Base-by-base conservation (phyloP, 1,140 invertebrate genomes). In the Dufourea novaeangliae region DNA sequence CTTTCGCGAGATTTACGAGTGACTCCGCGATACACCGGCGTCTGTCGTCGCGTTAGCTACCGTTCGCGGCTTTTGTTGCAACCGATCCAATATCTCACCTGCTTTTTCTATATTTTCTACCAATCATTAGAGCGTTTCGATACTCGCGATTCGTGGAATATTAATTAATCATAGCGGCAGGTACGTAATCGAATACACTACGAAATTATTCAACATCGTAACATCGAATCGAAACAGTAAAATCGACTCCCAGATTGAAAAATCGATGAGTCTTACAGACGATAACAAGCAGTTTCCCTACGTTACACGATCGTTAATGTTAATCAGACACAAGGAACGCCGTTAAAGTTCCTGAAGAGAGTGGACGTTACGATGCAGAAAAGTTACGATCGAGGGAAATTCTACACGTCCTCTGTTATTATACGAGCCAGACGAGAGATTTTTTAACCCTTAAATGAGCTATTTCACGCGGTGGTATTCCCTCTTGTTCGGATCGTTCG, bases 321-420 rank as follows among this genome's bases (percentile, higher is more conserved):
- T 57, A 57, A 57, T 57, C 54, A 57, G 54, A 57, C 54, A 29
- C 54, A 27, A 8, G 29, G 54, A 57, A 57, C 29, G 54, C 27
- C 32, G 54, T 57, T 32, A 57, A 57, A 27, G 27, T 17, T 57
- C 32, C 17, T 57, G 54, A 57, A 27, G 54, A 27, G 54, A 57
- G 54, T 57, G 5, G 27, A 57, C 54, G 54, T 57, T 57, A 57
- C 27, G 54, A 57, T 57, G 12, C 54, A 57, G 27, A 27, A 20
- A 57, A 57, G 54, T 57, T 57, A 57, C 54, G 54, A 57, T 57
- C 54, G 27, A 29, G 54, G 54, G 54, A 57, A 57, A 57, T 57
- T 57, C 54, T 57, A 57, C 32, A 27, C 54, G 27, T 57, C 27
- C 54, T 57, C 27, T 32, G 27, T 57, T 32, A 57, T 57, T 57